Base-by-base conservation (phyloP, 2,888 invertebrate species). In the Drosophila kanekoi region DNA sequence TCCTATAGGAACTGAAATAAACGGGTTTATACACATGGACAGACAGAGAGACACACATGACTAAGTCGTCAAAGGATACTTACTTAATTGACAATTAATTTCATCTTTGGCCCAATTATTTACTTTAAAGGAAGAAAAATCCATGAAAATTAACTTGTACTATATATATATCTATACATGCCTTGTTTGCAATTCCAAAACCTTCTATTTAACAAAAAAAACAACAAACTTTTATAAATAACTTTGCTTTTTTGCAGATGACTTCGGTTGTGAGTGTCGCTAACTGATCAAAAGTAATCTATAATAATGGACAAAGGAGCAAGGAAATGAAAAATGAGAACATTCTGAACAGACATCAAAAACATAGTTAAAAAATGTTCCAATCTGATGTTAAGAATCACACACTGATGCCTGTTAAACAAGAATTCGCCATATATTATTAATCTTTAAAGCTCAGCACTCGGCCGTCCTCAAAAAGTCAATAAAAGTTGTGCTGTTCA, bases 351-450 rank as follows among this genome's bases (percentile, higher is more conserved):
- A 35, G 35, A 23, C 41, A 38, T 35, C 40, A 60, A 54, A 14
- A 11, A 48, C 52, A 54, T 28, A 20, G 11, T 41, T 4, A 9
- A 40, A 72, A 72, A 67, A 72, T 72, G 72, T 35, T 57, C 20
- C 57, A 38, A 44, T n/a, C 41, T 41, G 41, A 47, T 48, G 41
- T 49, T 47, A 23, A 64, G 45, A 43, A 61, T 54, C 35, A 44
- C 49, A 40, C 18, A 67, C 52, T 67, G 57, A 54, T 45, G 53
- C 45, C 45, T 14, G 35, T 51, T 45, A 73, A 37, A 37, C 32
- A 38, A 38, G 20, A 48, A 69, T 32, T 47, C 52, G 53, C 49
- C 40, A 64, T 60, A 60, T 58, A 70, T 52, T 37, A 43, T 33
- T n/a, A 13, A 44, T 40, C 14, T 14, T 57, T 44, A 48, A 54